Percentiles rank a stretch among this genome's conserved stretches.
These are phyloP conservation scores for Chiridota heheva DNA, from an alignment of 35 echinoderm and acorn worm genomes.

Conservation along the genomic window DNA sequence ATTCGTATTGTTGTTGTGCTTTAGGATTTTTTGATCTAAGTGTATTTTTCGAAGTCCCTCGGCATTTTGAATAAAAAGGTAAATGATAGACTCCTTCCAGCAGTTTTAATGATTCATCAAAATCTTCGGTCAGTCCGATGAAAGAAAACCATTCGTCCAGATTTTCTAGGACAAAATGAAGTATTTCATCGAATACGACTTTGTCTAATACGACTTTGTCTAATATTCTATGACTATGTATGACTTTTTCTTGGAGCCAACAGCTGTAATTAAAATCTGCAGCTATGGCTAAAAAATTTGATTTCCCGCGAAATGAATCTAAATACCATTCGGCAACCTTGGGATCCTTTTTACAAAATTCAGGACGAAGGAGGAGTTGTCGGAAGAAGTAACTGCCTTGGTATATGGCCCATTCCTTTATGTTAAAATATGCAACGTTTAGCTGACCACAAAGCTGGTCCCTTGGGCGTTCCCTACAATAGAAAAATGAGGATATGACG, in stretches of 20 bases:
- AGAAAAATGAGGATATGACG: conserved; percentile 74
- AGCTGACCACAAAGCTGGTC: conserved; percentile 89
- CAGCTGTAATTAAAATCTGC: conserved; percentile 28
- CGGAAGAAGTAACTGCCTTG: conserved; percentile 93
- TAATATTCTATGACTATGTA: no score
- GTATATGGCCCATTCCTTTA: conserved; percentile 84
- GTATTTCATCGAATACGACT: conserved; percentile 38
- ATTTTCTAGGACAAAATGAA: conserved; percentile 62
- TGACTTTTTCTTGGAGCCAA: conserved; percentile 82
- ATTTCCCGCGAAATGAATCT: not conserved
- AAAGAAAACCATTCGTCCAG: conserved; percentile 85
- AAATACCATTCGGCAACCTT: conserved; percentile 37
- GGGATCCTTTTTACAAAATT: conserved; percentile 53
- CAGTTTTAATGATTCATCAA: conserved; percentile 75
- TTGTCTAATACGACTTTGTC: no score
- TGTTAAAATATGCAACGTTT: conserved; percentile 56
- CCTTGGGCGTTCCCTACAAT: conserved; percentile 57
- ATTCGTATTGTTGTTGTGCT: not conserved
- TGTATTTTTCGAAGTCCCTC: conserved; percentile 46
- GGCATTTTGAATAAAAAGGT: conserved; percentile 59
- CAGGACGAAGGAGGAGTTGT: conserved; percentile 70
- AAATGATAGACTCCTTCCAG: conserved; percentile 55
- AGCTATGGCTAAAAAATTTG: not conserved
- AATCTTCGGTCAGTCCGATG: conserved; percentile 76
- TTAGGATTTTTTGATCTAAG: conserved; percentile 32